Percentiles rank a stretch among this genome's conserved stretches.
phyloP scores from a whole-genome alignment of 2,888 invertebrate genomes.

The Caenorhabditis sulstoni region DNA sequence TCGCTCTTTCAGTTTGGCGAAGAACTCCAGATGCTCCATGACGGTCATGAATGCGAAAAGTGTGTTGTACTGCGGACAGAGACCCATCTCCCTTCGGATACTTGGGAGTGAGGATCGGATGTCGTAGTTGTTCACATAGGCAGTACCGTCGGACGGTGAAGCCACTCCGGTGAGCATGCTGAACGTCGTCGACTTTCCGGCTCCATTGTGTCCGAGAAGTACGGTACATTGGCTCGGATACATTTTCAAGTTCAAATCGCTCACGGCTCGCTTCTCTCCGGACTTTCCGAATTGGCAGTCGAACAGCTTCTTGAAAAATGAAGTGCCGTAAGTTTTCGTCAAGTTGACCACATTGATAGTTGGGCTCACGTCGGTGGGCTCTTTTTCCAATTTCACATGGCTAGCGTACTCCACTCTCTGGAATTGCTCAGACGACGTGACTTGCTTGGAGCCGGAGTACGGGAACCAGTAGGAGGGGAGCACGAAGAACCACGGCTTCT shows the following conservation, averaged over 20 bases:
- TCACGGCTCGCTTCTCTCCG: constrained; percentile 84
- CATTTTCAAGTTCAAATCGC: constrained; percentile 86
- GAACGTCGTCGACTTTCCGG: constrained; percentile 93
- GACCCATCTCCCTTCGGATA: constrained; percentile 85
- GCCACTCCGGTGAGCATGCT: constrained; percentile 88
- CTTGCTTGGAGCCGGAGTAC: constrained; percentile 36
- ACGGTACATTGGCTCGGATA: constrained; percentile 86
- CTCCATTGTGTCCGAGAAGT: constrained; percentile 89
- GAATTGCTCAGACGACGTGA: constrained; percentile 26
- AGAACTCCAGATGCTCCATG: constrained; percentile 89
- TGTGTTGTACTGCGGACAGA: constrained; percentile 92
- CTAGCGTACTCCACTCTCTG: constrained; percentile 11
- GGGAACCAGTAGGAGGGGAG: constrained; percentile 77
- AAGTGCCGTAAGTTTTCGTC: constrained; percentile 73
- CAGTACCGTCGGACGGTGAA: constrained; percentile 70
- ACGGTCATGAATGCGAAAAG: constrained; percentile 90
- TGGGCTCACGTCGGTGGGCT: constrained; percentile 45
- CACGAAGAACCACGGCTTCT: constrained; percentile 87
- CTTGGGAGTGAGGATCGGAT: constrained; percentile 81
- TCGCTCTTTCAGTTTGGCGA: constrained; percentile 83
- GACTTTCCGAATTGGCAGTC: constrained; percentile 73
- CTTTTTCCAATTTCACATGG: constrained; percentile 49
- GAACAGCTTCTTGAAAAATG: constrained; percentile 75
- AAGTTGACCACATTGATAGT: constrained; percentile 71
- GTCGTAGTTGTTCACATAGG: constrained; percentile 83